phyloP scores from a whole-genome alignment of 2,113 vertebrate genomes.

The Balaenoptera acutorostrata region DNA sequence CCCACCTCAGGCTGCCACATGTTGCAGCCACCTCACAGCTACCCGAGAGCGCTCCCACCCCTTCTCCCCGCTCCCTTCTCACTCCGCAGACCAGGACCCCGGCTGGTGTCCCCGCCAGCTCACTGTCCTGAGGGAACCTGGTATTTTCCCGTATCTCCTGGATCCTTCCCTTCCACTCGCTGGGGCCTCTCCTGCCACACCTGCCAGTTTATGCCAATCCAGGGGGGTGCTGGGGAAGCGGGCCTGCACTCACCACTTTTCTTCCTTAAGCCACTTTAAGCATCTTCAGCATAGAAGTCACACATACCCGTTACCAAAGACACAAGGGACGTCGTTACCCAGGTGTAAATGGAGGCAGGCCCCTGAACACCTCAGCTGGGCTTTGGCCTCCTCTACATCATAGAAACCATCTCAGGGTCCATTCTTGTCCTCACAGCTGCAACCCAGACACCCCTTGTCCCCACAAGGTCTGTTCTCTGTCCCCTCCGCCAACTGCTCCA shows the following conservation, averaged over 20 bases:
- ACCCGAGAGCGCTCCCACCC: neutral
- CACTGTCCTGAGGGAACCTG: neutral
- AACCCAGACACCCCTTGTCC: neutral
- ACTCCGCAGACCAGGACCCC: neutral
- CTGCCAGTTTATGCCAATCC: too few species aligned
- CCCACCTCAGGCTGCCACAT: neutral
- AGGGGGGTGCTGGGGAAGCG: neutral
- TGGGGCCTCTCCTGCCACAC: neutral
- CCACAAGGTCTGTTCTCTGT: neutral
- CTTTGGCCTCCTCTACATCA: neutral
- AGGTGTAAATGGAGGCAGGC: neutral
- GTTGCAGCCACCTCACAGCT: neutral
- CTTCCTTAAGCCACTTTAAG: neutral
- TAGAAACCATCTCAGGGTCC: neutral
- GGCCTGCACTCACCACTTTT: neutral
- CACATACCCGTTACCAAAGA: neutral
- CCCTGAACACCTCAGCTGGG: neutral
- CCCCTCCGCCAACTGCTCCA: neutral
- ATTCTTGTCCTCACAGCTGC: neutral
- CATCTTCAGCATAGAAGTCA: neutral
- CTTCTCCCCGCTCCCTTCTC: neutral
- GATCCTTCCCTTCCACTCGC: neutral
- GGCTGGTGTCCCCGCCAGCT: neutral
- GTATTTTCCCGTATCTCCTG: neutral
- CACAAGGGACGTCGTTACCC: accelerated